Evolutionary conservation across 2,797 vertebrate genomes (phyloP), one percentile per base, ranked within the genome.

Genomic region (Cuculus canorus): DNA sequence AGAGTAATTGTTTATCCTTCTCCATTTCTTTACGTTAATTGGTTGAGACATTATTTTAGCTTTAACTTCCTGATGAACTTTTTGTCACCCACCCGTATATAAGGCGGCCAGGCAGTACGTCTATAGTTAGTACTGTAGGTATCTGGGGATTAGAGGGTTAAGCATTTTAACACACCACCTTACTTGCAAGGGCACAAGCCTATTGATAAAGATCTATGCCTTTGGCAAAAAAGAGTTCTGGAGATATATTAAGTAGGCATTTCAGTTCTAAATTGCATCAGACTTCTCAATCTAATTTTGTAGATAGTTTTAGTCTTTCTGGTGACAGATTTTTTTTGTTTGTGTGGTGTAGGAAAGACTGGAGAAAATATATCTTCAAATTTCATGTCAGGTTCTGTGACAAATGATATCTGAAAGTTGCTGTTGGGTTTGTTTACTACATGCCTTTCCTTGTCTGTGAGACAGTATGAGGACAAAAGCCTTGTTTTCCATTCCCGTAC

Each of bases 171-270:
- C 39, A 48, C 72, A 72, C 76, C 79, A 77, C 53, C 35, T 76
- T 94, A 70, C 66, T 93, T 82, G 30, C 43, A 77, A 50, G 73
- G 41, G 56, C 43, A 47, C 80, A 82, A 70, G 73, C 66, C 56
- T 94, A 80, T 94, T 23, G 93, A 93, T 96, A 96, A 91, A 53
- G 82, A 91, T 95, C 92, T 91, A 17, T 92, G 88, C 93, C 92
- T 94, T 43, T 89, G 92, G 90, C 70, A 80, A 93, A 50, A 92
- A 70, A 50, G 81, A 61, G 16, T 94, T 88, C 70, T 87, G 69
- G 66, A 91, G 61, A 48, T 93, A 33, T 66, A 73, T 92, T 43
- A 93, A 96, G 63, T 87, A 92, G 91, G 43, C 33, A 63, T 92
- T 95, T 95, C 48, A 8, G 16, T 79, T 92, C 64, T 89, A 63